These are phyloP conservation scores for Menidia beryllina DNA, from an alignment of 2,113 vertebrate species.

Conservation along the genomic window DNA sequence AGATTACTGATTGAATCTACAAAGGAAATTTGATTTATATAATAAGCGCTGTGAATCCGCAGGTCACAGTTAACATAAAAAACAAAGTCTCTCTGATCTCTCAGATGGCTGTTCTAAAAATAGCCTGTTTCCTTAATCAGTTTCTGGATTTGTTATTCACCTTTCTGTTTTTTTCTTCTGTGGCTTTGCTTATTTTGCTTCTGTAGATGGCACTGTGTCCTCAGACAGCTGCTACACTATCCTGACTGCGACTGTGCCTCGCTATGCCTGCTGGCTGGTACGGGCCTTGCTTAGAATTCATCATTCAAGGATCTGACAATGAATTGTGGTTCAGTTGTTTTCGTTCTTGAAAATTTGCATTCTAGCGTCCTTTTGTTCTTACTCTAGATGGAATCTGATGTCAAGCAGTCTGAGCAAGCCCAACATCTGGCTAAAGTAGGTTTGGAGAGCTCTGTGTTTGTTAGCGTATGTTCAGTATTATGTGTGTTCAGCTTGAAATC, in stretches of 20 bases:
- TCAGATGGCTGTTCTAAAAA: constrained; percentile 24
- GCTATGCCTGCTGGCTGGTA: constrained; percentile 92
- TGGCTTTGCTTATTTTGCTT: constrained; percentile 36
- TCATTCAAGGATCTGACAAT: background rate
- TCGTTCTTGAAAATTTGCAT: background rate
- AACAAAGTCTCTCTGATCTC: constrained; percentile 10
- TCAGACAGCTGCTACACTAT: constrained; percentile 88
- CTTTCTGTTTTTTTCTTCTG: constrained; percentile 17
- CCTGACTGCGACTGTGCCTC: constrained; percentile 88
- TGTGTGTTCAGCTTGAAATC: background rate
- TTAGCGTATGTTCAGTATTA: background rate
- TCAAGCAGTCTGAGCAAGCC: constrained; percentile 90
- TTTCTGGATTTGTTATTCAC: constrained; percentile 16
- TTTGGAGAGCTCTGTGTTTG: background rate
- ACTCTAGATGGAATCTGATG: constrained; percentile 90
- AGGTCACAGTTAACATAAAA: constrained; percentile 18
- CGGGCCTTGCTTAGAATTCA: constrained; percentile 39
- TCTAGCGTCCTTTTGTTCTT: background rate
- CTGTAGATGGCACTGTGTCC: constrained; percentile 90
- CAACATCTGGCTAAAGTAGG: constrained; percentile 84
- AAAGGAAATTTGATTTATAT: constrained; percentile 31
- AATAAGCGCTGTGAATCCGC: constrained; percentile 16
- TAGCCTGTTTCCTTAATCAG: constrained; percentile 12
- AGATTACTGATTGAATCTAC: constrained; percentile 25
- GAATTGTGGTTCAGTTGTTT: background rate